Evolutionary conservation across 2,113 vertebrate genomes (phyloP).

Genomic region (Rhipidura dahli): DNA sequence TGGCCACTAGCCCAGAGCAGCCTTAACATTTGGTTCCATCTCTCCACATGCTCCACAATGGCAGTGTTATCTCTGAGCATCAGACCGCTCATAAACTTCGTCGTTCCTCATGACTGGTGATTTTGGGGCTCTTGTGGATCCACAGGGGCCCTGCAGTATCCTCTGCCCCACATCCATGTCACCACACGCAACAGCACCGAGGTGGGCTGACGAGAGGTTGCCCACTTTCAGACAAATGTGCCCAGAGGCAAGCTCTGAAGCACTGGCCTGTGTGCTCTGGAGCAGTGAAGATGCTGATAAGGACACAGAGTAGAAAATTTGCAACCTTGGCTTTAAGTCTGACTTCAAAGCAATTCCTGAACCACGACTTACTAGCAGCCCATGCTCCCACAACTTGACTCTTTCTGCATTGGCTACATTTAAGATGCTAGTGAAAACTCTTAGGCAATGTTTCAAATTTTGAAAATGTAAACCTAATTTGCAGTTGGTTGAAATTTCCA

Average conservation of each 20-base stretch:
- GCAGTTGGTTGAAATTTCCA: background rate
- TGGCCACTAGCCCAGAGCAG: background rate
- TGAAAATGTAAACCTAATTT: background rate
- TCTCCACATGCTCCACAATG: background rate
- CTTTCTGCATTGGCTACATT: background rate
- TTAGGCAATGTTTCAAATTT: background rate
- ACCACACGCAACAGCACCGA: background rate
- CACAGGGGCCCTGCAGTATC: background rate
- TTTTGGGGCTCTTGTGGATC: background rate
- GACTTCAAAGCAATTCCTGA: background rate
- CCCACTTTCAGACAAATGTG: background rate
- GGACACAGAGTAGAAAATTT: background rate
- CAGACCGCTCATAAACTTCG: background rate
- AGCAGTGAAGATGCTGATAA: background rate
- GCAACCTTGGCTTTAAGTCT: background rate
- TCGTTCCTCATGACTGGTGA: fast-evolving
- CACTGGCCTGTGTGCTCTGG: background rate
- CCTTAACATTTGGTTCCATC: background rate
- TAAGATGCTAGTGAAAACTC: background rate
- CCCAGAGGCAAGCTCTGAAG: background rate
- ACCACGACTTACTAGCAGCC: background rate
- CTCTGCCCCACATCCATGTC: background rate
- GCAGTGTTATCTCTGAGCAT: background rate
- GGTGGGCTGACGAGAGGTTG: background rate
- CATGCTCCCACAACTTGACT: background rate